These are phyloP conservation scores for Andrena flavipes DNA, from an alignment of 2,888 invertebrate species.

Conservation along the genomic window DNA sequence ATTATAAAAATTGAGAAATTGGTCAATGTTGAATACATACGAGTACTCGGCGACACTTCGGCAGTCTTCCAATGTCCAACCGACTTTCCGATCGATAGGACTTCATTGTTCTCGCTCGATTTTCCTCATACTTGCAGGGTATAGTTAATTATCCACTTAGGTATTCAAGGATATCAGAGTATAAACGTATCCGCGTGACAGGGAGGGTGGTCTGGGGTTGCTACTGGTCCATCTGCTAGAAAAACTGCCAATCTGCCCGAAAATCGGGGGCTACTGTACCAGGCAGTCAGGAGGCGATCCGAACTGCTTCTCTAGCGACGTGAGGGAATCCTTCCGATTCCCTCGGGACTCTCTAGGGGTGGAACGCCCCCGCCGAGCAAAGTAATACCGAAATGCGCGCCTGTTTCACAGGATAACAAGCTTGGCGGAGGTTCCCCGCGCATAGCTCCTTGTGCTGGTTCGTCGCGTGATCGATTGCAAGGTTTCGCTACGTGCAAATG, in stretches of 20 bases:
- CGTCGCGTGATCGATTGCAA: neutral
- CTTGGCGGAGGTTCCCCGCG: constrained; percentile 66
- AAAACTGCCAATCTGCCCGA: constrained; percentile 82
- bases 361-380: constrained; percentile 38
- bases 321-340: constrained; percentile 41
- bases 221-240: constrained; percentile 72
- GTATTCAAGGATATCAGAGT: constrained; percentile 15
- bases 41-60: no score
- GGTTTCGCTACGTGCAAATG: no score
- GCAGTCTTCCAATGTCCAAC: neutral
- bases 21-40: no score
- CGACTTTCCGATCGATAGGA: neutral
- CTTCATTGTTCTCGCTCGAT: neutral
- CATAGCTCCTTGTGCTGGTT: neutral
- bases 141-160: neutral
- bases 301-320: constrained; percentile 40
- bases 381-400: constrained; percentile 77
- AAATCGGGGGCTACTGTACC: constrained; percentile 80
- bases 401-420: constrained; percentile 79
- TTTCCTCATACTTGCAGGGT: neutral
- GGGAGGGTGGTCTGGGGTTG: constrained; percentile 55
- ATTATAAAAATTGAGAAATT: no score
- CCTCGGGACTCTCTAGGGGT: constrained; percentile 49
- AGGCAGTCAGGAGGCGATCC: constrained; percentile 73
- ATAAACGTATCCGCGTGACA: constrained; percentile 56